phyloP scores from a whole-genome alignment of 1,140 invertebrate species.

The Aphidius ervi region DNA sequence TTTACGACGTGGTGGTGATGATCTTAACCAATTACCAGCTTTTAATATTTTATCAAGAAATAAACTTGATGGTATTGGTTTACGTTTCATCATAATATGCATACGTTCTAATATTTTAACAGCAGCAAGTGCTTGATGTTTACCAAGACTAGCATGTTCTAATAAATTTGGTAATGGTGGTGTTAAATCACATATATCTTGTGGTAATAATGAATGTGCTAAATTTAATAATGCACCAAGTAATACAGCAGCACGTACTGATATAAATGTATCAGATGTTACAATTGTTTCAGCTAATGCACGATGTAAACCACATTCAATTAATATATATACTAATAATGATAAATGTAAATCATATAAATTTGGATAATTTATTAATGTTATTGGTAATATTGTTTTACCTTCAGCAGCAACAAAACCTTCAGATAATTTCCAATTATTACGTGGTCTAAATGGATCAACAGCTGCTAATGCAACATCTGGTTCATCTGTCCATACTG shows the following conservation, averaged over 20 bases:
- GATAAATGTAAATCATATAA: constrained; percentile 87
- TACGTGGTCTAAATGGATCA: constrained; percentile 71
- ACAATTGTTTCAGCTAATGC: constrained; percentile 90
- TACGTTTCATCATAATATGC: constrained; percentile 73
- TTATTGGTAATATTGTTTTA: constrained; percentile 72
- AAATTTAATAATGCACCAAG: constrained; percentile 83
- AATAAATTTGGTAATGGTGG: constrained; percentile 78
- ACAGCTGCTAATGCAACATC: constrained; percentile 79
- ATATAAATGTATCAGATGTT: constrained; percentile 81
- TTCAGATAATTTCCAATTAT: constrained; percentile 83
- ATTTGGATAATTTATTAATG: constrained; percentile 80
- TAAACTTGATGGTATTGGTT: constrained; percentile 73
- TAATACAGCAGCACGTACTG: constrained; percentile 83
- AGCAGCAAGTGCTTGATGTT: constrained; percentile 75
- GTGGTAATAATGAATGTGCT: constrained; percentile 76
- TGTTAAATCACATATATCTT: constrained; percentile 76
- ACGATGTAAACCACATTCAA: constrained; percentile 80
- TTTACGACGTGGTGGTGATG: constrained; percentile 36
- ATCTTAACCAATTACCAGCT: constrained; percentile 43
- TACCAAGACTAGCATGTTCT: constrained; percentile 70
- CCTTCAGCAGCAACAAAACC: constrained; percentile 91
- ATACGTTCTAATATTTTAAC: constrained; percentile 73
- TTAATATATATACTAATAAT: constrained; percentile 81
- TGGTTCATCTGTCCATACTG: constrained; percentile 89
- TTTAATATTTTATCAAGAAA: constrained; percentile 79